Conservation (phyloP, 2,797 vertebrate genomes). For the Typhlichthys eigenmanni region DNA sequence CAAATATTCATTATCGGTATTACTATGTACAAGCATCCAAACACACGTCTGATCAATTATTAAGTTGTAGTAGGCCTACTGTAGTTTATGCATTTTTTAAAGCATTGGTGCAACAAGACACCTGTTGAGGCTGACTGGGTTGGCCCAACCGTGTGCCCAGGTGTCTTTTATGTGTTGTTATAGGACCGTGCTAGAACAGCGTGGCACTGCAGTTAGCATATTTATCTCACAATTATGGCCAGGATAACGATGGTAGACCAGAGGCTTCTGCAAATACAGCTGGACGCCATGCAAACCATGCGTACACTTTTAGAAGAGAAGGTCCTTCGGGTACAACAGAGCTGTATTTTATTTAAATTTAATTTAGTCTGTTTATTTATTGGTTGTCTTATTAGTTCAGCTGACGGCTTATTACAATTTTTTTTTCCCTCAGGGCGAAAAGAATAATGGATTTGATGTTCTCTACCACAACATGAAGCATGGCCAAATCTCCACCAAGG, state of each 20-base stretch:
- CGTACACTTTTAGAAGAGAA: conserved; percentile 56
- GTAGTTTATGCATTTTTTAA: conserved; percentile 54
- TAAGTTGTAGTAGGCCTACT: conserved; percentile 26
- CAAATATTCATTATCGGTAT: not conserved
- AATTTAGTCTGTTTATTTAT: not conserved
- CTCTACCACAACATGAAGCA: conserved; percentile 99
- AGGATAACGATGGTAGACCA: conserved; percentile 70
- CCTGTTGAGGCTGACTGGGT: conserved; percentile 42
- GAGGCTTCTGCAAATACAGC: conserved; percentile 56
- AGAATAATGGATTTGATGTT: conserved; percentile 96
- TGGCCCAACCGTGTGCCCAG: not conserved
- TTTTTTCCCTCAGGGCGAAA: conserved; percentile 84
- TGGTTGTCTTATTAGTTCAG: not conserved
- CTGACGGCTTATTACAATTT: not conserved
- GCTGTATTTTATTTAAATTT: not conserved
- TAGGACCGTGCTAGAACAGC: not conserved
- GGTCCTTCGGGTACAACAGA: conserved; percentile 39
- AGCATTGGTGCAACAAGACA: conserved; percentile 51
- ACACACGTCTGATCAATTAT: conserved; percentile 58
- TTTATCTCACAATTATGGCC: conserved; percentile 46
- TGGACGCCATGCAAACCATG: conserved; percentile 59
- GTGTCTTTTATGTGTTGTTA: not conserved
- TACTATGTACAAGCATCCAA: not conserved
- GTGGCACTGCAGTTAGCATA: not conserved
- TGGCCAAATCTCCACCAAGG: conserved; percentile 95